A percentile compares a stretch with the other conserved stretches of the same genome.
Evolutionary conservation across 2,797 vertebrate species (phyloP).

Genomic region (Anguilla anguilla): DNA sequence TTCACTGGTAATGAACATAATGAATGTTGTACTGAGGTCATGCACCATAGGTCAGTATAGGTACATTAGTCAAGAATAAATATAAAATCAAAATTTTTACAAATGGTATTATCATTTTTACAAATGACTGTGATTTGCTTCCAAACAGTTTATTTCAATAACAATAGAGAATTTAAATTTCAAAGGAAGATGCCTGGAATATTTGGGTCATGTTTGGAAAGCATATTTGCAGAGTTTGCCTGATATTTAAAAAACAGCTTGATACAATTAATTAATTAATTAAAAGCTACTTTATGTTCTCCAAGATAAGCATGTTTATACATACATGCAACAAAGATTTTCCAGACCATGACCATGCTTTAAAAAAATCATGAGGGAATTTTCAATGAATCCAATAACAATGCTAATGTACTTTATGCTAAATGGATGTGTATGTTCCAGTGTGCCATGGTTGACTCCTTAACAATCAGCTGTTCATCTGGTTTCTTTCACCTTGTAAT

Average conservation of each 20-base stretch:
- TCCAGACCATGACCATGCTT: background rate
- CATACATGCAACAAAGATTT: background rate
- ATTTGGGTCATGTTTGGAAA: background rate
- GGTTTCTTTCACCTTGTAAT: constrained; percentile 11
- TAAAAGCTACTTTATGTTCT: too few species aligned
- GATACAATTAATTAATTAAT: background rate
- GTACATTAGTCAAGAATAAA: background rate
- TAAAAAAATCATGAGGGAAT: constrained; percentile 6
- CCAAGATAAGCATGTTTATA: background rate
- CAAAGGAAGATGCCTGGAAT: background rate
- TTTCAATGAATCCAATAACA: constrained; percentile 22
- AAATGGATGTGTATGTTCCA: background rate
- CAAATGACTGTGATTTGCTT: background rate
- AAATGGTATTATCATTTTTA: background rate
- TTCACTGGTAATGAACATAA: background rate
- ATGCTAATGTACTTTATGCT: background rate
- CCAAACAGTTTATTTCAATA: background rate
- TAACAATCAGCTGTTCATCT: constrained; percentile 12
- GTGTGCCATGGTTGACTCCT: background rate
- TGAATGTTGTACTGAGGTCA: background rate
- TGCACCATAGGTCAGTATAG: background rate
- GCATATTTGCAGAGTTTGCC: background rate
- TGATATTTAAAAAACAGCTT: background rate
- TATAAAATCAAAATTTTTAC: background rate
- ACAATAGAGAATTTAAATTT: background rate